phyloP scores from a whole-genome alignment of 2,113 vertebrate species.

The Promerops cafer region DNA sequence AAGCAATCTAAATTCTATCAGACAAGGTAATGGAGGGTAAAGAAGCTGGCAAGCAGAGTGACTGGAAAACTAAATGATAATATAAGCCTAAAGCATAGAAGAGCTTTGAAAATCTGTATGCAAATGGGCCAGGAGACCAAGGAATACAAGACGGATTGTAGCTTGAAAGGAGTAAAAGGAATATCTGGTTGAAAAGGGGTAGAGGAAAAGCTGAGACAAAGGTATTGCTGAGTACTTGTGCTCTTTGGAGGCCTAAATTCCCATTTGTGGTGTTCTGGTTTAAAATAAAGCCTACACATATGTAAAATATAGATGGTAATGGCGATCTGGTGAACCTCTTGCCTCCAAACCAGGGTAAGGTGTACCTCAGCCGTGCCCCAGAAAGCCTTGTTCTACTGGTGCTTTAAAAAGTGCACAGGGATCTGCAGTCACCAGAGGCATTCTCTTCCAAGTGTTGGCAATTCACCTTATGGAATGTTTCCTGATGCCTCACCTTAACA shows the following conservation, averaged over 20 bases:
- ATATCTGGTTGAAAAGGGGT: neutral
- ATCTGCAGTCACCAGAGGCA: neutral
- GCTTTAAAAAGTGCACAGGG: neutral
- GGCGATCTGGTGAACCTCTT: neutral
- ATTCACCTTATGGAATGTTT: neutral
- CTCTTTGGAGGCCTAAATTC: neutral
- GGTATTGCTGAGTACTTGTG: neutral
- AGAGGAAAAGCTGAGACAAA: neutral
- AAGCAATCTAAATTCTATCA: conserved; percentile 42
- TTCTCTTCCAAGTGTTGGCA: neutral
- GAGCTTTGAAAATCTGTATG: neutral
- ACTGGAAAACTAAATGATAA: conserved; percentile 29
- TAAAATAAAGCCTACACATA: neutral
- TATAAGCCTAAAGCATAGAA: neutral
- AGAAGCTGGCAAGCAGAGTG: neutral
- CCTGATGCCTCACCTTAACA: neutral
- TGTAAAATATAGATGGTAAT: neutral
- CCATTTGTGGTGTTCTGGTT: neutral
- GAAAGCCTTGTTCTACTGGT: neutral
- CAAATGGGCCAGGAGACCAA: neutral
- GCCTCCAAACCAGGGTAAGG: neutral
- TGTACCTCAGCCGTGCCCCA: neutral
- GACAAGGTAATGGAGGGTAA: conserved; percentile 23
- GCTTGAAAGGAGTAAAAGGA: neutral
- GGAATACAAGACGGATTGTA: neutral